Conservation (phyloP, 2,797 vertebrate species). For the Pygocentrus nattereri region DNA sequence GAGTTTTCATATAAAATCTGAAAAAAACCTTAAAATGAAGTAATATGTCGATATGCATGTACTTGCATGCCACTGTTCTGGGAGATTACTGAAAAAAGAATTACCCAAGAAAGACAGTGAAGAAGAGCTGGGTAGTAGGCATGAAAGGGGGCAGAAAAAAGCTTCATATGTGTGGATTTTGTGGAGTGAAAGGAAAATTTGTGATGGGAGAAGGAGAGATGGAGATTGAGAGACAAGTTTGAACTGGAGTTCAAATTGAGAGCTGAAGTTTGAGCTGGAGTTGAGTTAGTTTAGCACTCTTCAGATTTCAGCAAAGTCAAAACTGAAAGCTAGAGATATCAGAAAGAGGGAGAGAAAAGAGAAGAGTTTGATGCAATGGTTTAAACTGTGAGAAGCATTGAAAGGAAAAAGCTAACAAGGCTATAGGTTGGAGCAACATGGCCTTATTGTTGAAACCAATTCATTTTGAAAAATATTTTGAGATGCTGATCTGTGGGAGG, state of each 20-base stretch:
- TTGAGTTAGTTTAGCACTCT: slow-evolving; percentile 7
- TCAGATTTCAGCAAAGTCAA: slow-evolving; percentile 3
- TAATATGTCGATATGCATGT: too few species aligned
- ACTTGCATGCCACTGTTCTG: too few species aligned
- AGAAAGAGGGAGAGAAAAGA: not conserved
- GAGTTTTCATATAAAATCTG: too few species aligned
- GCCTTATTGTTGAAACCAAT: slow-evolving; percentile 47
- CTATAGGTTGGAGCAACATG: not conserved
- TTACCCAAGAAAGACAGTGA: too few species aligned
- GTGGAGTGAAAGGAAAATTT: not conserved
- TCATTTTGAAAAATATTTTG: slow-evolving; percentile 68
- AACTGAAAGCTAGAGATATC: slow-evolving; percentile 3
- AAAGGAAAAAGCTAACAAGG: not conserved
- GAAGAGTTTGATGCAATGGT: not conserved
- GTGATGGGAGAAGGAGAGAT: slow-evolving; percentile 2
- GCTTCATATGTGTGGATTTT: not conserved
- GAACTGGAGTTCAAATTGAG: slow-evolving; percentile 5
- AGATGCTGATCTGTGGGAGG: slow-evolving; percentile 12
- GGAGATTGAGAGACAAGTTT: slow-evolving; percentile 8
- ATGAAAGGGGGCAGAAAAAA: not conserved
- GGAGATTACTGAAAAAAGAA: too few species aligned
- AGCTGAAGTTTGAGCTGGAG: not conserved
- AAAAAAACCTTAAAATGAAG: too few species aligned
- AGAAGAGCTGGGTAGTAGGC: not conserved
- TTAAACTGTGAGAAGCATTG: not conserved